phyloP scores from a whole-genome alignment of 2,888 invertebrate genomes.

The Nineta flava region DNA sequence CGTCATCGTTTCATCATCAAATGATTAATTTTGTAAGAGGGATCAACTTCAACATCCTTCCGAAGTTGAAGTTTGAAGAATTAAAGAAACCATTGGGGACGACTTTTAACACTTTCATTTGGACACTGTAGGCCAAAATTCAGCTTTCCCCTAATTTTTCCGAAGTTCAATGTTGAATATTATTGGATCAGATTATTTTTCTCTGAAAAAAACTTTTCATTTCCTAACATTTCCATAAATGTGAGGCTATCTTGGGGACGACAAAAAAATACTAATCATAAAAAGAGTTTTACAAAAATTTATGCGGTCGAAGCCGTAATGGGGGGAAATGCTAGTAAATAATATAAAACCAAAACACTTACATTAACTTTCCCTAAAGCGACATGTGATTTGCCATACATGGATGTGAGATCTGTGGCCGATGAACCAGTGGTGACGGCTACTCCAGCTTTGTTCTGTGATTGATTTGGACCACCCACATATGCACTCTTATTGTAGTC shows the following conservation, averaged over 20 bases:
- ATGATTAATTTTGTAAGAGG: background rate
- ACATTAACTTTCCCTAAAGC: conserved; percentile 83
- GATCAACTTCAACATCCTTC: too few species aligned
- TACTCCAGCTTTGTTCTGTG: conserved; percentile 29
- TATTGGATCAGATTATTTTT: conserved; percentile 10
- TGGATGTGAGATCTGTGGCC: conserved; percentile 57
- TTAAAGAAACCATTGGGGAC: too few species aligned
- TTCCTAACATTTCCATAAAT: conserved; percentile 27
- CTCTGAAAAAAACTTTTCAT: conserved; percentile 22
- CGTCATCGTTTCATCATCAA: conserved; percentile 22
- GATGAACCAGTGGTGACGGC: conserved; percentile 23
- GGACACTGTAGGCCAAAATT: too few species aligned
- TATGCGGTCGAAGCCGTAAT: background rate
- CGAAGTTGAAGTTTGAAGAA: too few species aligned
- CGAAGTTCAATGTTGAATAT: too few species aligned
- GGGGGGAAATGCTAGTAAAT: background rate
- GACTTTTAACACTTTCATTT: too few species aligned
- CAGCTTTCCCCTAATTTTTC: too few species aligned
- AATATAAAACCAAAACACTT: conserved; percentile 28
- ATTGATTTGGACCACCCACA: conserved; percentile 28
- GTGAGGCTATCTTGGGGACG: too few species aligned
- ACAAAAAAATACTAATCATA: background rate
- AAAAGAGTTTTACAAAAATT: too few species aligned
- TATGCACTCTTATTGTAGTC: conserved; percentile 36
- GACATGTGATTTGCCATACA: conserved; percentile 79